Conservation (phyloP, 2,888 invertebrate genomes). For the Agrotis puta region DNA sequence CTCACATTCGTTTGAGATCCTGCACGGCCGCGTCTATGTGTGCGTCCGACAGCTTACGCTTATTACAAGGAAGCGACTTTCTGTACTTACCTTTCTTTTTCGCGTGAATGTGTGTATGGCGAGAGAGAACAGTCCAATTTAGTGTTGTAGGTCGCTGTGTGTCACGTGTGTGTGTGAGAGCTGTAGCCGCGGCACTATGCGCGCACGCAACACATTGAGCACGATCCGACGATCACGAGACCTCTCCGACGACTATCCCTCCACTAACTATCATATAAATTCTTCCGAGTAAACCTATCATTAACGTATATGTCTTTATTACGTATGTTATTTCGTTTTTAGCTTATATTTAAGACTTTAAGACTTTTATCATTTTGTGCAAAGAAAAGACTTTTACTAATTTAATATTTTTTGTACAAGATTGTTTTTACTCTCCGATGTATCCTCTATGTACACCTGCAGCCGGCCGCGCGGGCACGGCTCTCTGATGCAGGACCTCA, state of each 20-base stretch:
- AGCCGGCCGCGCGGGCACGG: slow-evolving; percentile 52
- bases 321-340: slow-evolving; percentile 89
- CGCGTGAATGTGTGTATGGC: slow-evolving; percentile 12
- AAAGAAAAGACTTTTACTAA: slow-evolving; percentile 81
- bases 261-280: slow-evolving; percentile 83
- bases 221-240: slow-evolving; percentile 62
- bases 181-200: slow-evolving; percentile 59
- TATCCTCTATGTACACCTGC: slow-evolving; percentile 49
- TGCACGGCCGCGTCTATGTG: background rate
- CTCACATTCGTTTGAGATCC: background rate
- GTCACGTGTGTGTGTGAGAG: slow-evolving; percentile 17
- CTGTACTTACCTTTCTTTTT: background rate
- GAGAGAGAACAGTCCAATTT: slow-evolving; percentile 1
- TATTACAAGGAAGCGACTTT: background rate
- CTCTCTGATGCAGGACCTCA: slow-evolving; percentile 56
- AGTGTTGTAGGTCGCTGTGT: slow-evolving; percentile 23
- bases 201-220: slow-evolving; percentile 63
- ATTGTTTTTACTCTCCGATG: slow-evolving; percentile 68
- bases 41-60: no score
- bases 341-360: slow-evolving; percentile 83
- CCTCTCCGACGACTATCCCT: slow-evolving; percentile 61
- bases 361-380: slow-evolving; percentile 80
- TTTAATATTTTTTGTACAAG: slow-evolving; percentile 84
- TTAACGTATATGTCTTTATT: slow-evolving; percentile 91
- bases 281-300: slow-evolving; percentile 88